Conservation (phyloP, 2,888 invertebrate species). For the Syritta pipiens region DNA sequence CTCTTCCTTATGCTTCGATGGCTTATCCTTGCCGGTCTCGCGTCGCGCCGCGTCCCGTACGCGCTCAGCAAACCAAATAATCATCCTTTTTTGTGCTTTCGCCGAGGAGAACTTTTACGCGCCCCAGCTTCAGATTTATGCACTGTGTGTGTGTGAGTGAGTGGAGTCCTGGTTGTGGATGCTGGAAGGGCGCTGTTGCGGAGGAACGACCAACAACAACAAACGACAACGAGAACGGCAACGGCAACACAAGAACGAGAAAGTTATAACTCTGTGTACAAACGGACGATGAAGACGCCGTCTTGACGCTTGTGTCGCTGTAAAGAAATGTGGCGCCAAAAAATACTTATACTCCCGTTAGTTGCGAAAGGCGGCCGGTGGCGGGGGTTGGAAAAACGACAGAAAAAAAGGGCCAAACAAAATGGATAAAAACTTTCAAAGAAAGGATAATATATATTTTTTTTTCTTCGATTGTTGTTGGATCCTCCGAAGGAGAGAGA, state of each 20-base stretch:
- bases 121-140: slow-evolving; percentile 49
- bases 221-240: too few species aligned
- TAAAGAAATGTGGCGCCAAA: slow-evolving; percentile 72
- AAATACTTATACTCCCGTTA: slow-evolving; percentile 58
- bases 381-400: not conserved
- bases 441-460: slow-evolving; percentile 30
- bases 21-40: slow-evolving; percentile 29
- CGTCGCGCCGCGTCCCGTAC: slow-evolving; percentile 32
- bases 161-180: not conserved
- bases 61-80: slow-evolving; percentile 62
- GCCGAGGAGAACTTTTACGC: slow-evolving; percentile 51
- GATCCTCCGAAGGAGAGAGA: not conserved
- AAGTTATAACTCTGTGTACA: slow-evolving; percentile 63
- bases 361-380: not conserved
- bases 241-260: slow-evolving; percentile 50
- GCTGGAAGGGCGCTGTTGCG: slow-evolving; percentile 1
- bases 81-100: slow-evolving; percentile 50
- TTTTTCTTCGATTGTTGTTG: slow-evolving; percentile 23
- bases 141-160: slow-evolving; percentile 6
- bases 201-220: slow-evolving; percentile 27
- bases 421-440: slow-evolving; percentile 54
- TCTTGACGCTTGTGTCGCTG: slow-evolving; percentile 71
- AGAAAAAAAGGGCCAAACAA: slow-evolving; percentile 11
- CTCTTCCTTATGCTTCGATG: slow-evolving; percentile 42
- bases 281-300: slow-evolving; percentile 70